Percentiles rank a stretch among this genome's conserved stretches.
phyloP scores from a whole-genome alignment of 2,888 invertebrate genomes.

The Oasisia sp. region DNA sequence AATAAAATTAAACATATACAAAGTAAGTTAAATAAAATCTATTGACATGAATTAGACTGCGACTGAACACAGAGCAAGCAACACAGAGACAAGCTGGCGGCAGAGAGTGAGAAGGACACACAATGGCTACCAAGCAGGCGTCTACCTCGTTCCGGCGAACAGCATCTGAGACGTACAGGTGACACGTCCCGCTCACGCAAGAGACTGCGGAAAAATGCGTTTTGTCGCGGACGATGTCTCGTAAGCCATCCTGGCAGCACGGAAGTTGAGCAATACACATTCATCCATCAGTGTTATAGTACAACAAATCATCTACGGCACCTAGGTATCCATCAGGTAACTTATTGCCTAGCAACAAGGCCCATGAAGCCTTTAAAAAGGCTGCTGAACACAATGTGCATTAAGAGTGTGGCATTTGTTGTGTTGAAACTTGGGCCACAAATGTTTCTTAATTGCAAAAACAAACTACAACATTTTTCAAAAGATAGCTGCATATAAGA shows the following conservation, averaged over 20 bases:
- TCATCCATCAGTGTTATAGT: neutral
- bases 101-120: neutral
- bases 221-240: neutral
- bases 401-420: too few relatives aligned
- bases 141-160: neutral
- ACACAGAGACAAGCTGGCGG: neutral
- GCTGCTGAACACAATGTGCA: too few relatives aligned
- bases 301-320: too few relatives aligned
- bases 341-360: too few relatives aligned
- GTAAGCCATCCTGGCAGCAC: constrained; percentile 7
- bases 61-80: neutral
- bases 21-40: neutral
- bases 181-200: neutral
- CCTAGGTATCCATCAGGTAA: too few relatives aligned
- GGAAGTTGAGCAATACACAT: neutral
- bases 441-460: too few relatives aligned
- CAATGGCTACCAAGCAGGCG: neutral
- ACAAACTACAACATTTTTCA: too few relatives aligned
- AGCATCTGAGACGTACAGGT: neutral
- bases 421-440: too few relatives aligned
- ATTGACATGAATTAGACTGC: neutral
- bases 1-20: neutral
- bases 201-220: neutral
- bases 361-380: too few relatives aligned
- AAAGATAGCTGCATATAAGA: too few relatives aligned